Evolutionary conservation across 2,797 vertebrate species (phyloP).

Genomic region (Cyprinella venusta): DNA sequence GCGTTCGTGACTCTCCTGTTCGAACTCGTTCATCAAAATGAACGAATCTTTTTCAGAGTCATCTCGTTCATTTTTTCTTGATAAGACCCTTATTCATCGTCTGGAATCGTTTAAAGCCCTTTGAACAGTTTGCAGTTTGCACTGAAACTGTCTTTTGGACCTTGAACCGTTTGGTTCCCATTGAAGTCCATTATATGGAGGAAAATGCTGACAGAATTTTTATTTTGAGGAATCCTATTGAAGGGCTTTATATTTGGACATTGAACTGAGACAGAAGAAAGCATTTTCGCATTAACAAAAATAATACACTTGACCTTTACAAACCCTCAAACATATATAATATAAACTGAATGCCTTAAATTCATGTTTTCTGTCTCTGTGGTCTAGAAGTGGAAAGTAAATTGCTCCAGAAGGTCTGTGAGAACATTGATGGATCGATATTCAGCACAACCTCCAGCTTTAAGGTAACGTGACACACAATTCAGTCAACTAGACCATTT

Average conservation of each 20-base stretch:
- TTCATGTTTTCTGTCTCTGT: slow-evolving; percentile 1
- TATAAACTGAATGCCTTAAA: background rate
- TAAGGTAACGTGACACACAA: background rate
- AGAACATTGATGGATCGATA: slow-evolving; percentile 68
- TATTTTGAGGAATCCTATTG: background rate
- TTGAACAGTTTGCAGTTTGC: too few relatives aligned
- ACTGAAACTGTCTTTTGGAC: too few relatives aligned
- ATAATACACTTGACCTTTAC: background rate
- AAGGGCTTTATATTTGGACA: background rate
- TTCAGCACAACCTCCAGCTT: slow-evolving; percentile 69
- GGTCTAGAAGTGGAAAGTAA: slow-evolving; percentile 79
- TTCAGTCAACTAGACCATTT: background rate
- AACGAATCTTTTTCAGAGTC: too few relatives aligned
- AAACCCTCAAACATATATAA: background rate
- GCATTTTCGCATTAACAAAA: background rate
- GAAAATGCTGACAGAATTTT: background rate
- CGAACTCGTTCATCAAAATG: too few relatives aligned
- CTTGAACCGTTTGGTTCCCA: too few relatives aligned
- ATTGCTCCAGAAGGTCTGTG: slow-evolving; percentile 81
- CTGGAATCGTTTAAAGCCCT: too few relatives aligned
- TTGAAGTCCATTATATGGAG: too few relatives aligned
- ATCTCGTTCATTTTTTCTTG: too few relatives aligned
- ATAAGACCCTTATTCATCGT: too few relatives aligned
- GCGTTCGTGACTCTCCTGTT: too few relatives aligned
- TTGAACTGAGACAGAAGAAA: background rate